Evolutionary conservation across 2,113 vertebrate species (phyloP).

Genomic region (Chauna torquata): DNA sequence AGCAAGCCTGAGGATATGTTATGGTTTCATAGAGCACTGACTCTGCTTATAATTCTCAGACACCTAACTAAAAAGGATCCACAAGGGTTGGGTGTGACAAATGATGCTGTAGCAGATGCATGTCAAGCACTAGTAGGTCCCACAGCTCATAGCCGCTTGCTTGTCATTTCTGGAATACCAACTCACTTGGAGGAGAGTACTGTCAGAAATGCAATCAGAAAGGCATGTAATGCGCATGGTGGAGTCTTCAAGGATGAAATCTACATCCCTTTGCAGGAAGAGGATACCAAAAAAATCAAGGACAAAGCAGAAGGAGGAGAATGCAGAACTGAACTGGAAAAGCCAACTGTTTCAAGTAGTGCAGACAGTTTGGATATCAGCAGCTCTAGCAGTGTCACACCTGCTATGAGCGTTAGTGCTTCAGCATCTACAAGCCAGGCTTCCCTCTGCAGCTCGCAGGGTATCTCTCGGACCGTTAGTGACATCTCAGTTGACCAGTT

Average conservation of each 20-base stretch:
- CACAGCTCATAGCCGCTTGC: conserved; percentile 90
- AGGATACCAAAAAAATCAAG: conserved; percentile 87
- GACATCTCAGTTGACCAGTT: conserved; percentile 90
- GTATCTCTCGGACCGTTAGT: conserved; percentile 86
- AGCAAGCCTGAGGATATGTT: conserved; percentile 98
- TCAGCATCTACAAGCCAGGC: conserved; percentile 94
- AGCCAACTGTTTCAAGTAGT: conserved; percentile 71
- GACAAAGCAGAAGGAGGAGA: conserved; percentile 81
- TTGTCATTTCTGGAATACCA: conserved; percentile 96
- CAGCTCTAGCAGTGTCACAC: conserved; percentile 91
- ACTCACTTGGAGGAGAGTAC: conserved; percentile 92
- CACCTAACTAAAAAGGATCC: conserved; percentile 93
- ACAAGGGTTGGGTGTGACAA: conserved; percentile 91
- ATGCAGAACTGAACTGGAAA: conserved; percentile 80
- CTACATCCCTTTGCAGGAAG: conserved; percentile 93
- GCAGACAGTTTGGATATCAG: conserved; percentile 87
- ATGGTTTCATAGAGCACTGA: conserved; percentile 97
- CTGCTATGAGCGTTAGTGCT: conserved; percentile 89
- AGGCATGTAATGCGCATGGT: conserved; percentile 93
- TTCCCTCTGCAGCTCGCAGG: conserved; percentile 94
- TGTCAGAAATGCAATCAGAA: conserved; percentile 90
- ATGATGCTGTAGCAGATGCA: conserved; percentile 91
- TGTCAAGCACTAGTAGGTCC: conserved; percentile 93
- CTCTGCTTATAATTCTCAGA: conserved; percentile 93
- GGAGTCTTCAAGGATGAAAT: conserved; percentile 97